Percentiles rank a stretch among this genome's conserved stretches.
These are phyloP conservation scores for Megaleporinus macrocephalus DNA, from an alignment of 2,113 vertebrate species.

Conservation along the genomic window DNA sequence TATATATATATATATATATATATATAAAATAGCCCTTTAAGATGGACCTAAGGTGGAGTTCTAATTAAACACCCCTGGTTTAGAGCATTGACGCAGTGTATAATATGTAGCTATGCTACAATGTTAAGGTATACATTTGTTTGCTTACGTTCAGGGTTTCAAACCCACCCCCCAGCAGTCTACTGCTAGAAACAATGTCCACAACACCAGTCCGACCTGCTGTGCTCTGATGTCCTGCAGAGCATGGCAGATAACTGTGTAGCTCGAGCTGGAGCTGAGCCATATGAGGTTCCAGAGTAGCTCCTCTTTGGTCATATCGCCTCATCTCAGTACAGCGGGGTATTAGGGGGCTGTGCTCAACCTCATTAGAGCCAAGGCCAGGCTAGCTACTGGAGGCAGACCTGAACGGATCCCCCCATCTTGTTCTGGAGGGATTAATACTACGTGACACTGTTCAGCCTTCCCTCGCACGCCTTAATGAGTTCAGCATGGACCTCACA, in stretches of 20 bases:
- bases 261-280: slow-evolving; percentile 22
- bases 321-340: slow-evolving; percentile 37
- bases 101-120: no score
- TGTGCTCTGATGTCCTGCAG: not conserved
- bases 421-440: slow-evolving; percentile 67
- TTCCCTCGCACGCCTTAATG: slow-evolving; percentile 71
- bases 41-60: no score
- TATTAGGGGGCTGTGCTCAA: slow-evolving; percentile 43
- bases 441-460: slow-evolving; percentile 63
- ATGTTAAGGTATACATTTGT: not conserved
- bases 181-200: not conserved
- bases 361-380: slow-evolving; percentile 58
- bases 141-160: not conserved
- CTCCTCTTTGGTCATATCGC: slow-evolving; percentile 21
- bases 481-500: slow-evolving; percentile 76
- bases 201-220: not conserved
- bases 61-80: no score
- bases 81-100: no score
- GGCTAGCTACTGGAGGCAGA: slow-evolving; percentile 54
- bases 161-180: not conserved
- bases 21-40: no score
- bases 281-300: slow-evolving; percentile 21
- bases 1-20: no score
- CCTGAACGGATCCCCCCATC: slow-evolving; percentile 56
- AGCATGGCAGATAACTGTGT: not conserved